Evolutionary conservation across 2,113 vertebrate genomes (phyloP).

Genomic region (Nesoenas mayeri): DNA sequence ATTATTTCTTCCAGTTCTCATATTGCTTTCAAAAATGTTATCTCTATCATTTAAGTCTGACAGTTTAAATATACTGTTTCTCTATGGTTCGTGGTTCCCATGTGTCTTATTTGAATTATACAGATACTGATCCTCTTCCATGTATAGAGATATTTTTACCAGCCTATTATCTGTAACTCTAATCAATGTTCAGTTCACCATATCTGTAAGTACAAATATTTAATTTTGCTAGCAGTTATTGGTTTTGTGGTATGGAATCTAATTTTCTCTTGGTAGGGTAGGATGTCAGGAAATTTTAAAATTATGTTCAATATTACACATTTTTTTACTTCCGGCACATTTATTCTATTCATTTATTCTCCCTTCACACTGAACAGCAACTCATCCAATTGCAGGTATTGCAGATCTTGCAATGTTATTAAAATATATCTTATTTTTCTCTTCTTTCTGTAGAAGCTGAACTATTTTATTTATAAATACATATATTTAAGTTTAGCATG

Average conservation of each 20-base stretch:
- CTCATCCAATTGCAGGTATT: neutral
- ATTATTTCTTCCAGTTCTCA: neutral
- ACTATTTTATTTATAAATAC: neutral
- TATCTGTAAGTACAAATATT: neutral
- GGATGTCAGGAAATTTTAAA: neutral
- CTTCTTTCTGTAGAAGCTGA: neutral
- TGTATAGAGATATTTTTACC: neutral
- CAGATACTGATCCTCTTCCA: neutral
- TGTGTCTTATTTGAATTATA: neutral
- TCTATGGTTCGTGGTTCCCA: neutral
- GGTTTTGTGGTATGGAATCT: neutral
- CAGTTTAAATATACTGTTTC: neutral
- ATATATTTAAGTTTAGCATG: neutral
- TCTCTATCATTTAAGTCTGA: neutral
- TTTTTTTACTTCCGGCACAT: neutral
- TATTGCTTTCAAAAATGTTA: neutral
- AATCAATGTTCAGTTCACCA: neutral
- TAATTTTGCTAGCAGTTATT: neutral
- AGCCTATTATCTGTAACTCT: neutral
- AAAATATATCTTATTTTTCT: neutral
- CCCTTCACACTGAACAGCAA: neutral
- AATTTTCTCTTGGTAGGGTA: neutral
- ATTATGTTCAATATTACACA: neutral
- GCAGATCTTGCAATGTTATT: neutral
- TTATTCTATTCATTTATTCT: neutral